Evolutionary conservation across 2,113 vertebrate genomes (phyloP), one percentile per base, ranked within the genome.

Genomic region (Aviceda subcristata): DNA sequence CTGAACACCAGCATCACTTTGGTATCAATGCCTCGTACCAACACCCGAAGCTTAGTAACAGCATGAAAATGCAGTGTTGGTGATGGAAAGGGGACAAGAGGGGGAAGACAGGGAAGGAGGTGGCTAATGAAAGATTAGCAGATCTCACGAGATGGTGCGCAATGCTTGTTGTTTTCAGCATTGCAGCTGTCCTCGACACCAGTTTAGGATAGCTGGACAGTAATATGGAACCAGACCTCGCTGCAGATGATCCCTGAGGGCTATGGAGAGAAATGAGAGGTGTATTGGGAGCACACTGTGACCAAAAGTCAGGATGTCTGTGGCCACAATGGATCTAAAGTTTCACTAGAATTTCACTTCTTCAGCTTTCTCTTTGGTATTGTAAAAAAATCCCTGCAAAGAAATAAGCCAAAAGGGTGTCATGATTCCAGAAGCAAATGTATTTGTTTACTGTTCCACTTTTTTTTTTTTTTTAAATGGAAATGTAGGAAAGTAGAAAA

Each of bases 251-350:
- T 50, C 45, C 13, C 36, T 66, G 21, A 93, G 15, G 27, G 10
- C 38, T 50, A 39, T 1, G 3, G 15, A 6, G 12, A 12, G 66
- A 79, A 90, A 69, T 32, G 12, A 76, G 34, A 82, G 5, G 9
- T 38, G 24, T 34, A 38, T 10, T n/a, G 18, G 6, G 15, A 92
- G 12, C 0, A 0, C 32, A 34, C 4, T 20, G 10, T 0, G 3
- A 59, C 43, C 51, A 67, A 23, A 59, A 36, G 11, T 23, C 55
- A 67, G 43, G 36, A 60, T 53, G 55, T 6, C 45, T 68, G 53
- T 51, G 39, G n/a, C 30, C 15, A n/a, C 32, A 82, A 3, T 48
- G 20, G n/a, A 76, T 21, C 26, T 57, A 46, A 34, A 77, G 20
- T 83, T 86, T 73, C 32, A 27, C 29, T 67, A 60, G 39, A 89